Percentiles rank a stretch among this genome's conserved stretches.
Conservation (phyloP, 2,888 invertebrate genomes). For the Gymnoscelis rufifasciata region DNA sequence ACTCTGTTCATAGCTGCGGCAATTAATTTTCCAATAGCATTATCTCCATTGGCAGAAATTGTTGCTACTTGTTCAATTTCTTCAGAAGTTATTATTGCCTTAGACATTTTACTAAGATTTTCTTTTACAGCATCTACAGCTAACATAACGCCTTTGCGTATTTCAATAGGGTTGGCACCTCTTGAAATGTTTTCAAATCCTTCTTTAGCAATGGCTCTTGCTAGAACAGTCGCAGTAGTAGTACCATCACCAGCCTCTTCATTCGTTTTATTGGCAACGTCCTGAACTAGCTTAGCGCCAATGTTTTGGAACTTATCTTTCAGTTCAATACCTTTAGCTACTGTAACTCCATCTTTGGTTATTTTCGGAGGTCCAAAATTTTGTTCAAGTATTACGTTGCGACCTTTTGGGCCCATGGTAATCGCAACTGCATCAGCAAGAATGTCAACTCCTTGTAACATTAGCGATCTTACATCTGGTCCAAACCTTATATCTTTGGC, state of each 20-base stretch:
- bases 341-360: slow-evolving; percentile 99
- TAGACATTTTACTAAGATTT: slow-evolving; percentile 91
- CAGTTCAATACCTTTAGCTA: slow-evolving; percentile 97
- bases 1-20: slow-evolving; percentile 97
- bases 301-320: slow-evolving; percentile 99
- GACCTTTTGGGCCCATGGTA: slow-evolving; percentile 99
- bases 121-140: slow-evolving; percentile 95
- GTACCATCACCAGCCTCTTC: slow-evolving; percentile 99
- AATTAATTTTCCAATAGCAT: slow-evolving; percentile 92
- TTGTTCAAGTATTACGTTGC: slow-evolving; percentile 99
- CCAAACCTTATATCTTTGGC: slow-evolving; percentile 99
- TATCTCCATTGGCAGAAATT: slow-evolving; percentile 98
- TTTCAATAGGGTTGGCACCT: slow-evolving; percentile 98
- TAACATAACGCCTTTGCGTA: slow-evolving; percentile 92
- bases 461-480: slow-evolving; percentile 94
- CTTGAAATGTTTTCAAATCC: slow-evolving; percentile 98
- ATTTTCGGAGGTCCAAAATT: slow-evolving; percentile 99
- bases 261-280: slow-evolving; percentile 99
- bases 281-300: slow-evolving; percentile 97
- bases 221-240: slow-evolving; percentile 98
- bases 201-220: slow-evolving; percentile 97
- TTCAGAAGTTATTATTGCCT: slow-evolving; percentile 94
- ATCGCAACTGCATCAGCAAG: slow-evolving; percentile 99
- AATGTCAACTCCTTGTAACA: slow-evolving; percentile 98
- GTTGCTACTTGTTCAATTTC: slow-evolving; percentile 99